phyloP scores from a whole-genome alignment of 2,113 vertebrate genomes.

The Phalacrocorax aristotelis region DNA sequence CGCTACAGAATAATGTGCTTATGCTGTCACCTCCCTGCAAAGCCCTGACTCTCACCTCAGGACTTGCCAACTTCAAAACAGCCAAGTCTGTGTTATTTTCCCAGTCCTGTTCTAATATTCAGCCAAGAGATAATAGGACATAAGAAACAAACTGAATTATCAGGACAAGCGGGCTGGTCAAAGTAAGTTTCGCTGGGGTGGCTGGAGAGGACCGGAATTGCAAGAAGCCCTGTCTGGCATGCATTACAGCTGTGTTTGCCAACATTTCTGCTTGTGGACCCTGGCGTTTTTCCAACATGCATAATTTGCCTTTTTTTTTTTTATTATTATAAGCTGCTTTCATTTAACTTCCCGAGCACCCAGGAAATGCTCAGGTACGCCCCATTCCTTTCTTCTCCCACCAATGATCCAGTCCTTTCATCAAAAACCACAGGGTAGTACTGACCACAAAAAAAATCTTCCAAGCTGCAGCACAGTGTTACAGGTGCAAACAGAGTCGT shows the following conservation, averaged over 20 bases:
- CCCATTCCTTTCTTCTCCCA: background rate
- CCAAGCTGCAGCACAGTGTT: background rate
- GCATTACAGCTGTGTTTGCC: background rate
- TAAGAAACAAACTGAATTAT: background rate
- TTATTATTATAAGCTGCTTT: background rate
- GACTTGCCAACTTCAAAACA: slow-evolving; percentile 6
- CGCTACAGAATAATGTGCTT: background rate
- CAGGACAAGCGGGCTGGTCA: background rate
- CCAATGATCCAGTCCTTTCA: background rate
- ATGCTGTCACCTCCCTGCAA: background rate
- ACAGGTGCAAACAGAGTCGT: background rate
- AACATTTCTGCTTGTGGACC: background rate
- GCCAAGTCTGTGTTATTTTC: background rate
- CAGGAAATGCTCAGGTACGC: background rate
- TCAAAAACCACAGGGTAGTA: background rate
- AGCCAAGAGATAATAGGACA: slow-evolving; percentile 14
- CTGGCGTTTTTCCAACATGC: background rate
- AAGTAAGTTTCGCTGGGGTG: background rate
- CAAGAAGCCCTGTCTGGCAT: background rate
- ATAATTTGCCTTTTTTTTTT: background rate
- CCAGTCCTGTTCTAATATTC: background rate
- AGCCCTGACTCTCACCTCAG: background rate
- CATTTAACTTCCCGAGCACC: background rate
- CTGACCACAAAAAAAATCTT: background rate
- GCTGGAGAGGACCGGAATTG: background rate